A percentile compares a stretch with the other conserved stretches of the same genome.
These are phyloP conservation scores for Harpalus rufipes DNA, from an alignment of 2,888 invertebrate genomes.

Conservation along the genomic window DNA sequence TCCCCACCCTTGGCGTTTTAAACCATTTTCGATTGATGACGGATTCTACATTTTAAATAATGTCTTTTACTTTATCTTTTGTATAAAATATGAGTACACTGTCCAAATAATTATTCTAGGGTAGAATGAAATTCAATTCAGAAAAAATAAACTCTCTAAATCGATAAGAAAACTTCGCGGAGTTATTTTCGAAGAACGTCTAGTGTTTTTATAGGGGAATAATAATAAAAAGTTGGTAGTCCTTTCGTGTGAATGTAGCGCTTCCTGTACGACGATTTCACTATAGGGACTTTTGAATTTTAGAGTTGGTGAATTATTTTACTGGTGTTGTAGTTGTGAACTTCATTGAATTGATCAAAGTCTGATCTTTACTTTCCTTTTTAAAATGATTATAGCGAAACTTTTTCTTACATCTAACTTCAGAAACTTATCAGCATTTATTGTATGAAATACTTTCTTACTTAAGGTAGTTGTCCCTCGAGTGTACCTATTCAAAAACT, in stretches of 20 bases:
- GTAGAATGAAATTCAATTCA: background rate
- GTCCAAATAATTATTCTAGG: too few relatives aligned
- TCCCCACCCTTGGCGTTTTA: too few relatives aligned
- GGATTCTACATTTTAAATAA: too few relatives aligned
- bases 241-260: background rate
- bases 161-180: conserved; percentile 10
- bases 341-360: background rate
- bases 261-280: background rate
- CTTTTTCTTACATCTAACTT: background rate
- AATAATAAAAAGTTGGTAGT: conserved; percentile 32
- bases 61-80: too few relatives aligned
- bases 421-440: too few relatives aligned
- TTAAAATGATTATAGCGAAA: background rate
- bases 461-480: too few relatives aligned
- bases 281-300: conserved; percentile 28
- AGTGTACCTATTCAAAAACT: too few relatives aligned
- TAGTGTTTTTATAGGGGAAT: conserved; percentile 34
- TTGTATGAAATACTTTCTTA: too few relatives aligned
- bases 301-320: conserved; percentile 15
- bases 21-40: too few relatives aligned
- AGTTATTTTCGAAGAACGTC: conserved; percentile 7
- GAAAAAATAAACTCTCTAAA: conserved; percentile 6
- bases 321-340: background rate
- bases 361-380: background rate
- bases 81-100: too few relatives aligned